Evolutionary conservation across 2,113 vertebrate genomes (phyloP), one percentile per base, ranked within the genome.

Genomic region (Erythrolamprus reginae): DNA sequence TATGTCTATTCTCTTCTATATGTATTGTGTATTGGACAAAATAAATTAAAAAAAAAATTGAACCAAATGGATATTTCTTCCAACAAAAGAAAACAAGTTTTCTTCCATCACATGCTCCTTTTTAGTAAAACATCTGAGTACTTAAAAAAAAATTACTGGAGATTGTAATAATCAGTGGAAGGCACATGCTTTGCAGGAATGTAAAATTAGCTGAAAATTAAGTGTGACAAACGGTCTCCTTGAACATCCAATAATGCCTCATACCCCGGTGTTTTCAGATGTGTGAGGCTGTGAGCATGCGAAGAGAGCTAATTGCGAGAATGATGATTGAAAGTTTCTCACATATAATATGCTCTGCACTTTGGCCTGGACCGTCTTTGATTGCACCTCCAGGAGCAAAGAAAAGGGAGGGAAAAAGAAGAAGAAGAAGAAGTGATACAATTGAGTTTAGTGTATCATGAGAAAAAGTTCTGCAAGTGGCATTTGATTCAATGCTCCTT

Each of bases 191-290:
- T 95, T 91, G 91, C 93, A 94, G 86, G 94, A 94, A 92, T 93
- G 93, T 95, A 95, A 95, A 95, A 94, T 93, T 47, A 92, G 87
- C 93, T 92, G 93, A 93, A 94, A 96, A 94, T 93, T 93, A 95
- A 96, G 93, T 95, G 91, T 88, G 92, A 17, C 91, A 92, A 94
- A 95, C 93, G 5, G 92, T 93, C 82, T 94, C 93, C 94, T 55
- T 47, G 90, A 96, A 91, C 85, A 93, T 93, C 89, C 94, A 91
- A 96, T 96, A 90, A 93, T 90, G 96, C 94, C 91, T 90, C 91
- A 96, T 95, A 94, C 93, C 94, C 93, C 95, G 65, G 77, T 94
- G 53, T 95, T 94, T 91, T 94, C 90, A 53, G 94, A 85, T 96
- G 89, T 93, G 95, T 95, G 47, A 47, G 47, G 47, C 47, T 47